These are phyloP conservation scores for Rhabdomys pumilio DNA, from an alignment of 2,797 vertebrate genomes.

Conservation along the genomic window DNA sequence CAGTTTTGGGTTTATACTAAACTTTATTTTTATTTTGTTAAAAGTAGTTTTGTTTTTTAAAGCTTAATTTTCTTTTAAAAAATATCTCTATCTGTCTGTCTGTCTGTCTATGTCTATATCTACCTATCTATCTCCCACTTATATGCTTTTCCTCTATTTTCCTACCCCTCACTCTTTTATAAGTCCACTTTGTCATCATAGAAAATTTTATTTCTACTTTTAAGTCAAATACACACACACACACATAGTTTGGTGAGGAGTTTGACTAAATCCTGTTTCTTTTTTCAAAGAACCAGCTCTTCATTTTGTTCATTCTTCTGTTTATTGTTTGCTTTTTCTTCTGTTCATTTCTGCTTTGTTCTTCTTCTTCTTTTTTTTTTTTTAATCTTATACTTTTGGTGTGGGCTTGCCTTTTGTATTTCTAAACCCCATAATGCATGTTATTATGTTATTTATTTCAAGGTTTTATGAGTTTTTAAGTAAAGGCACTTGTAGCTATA, in stretches of 20 bases:
- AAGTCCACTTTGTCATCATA: background rate
- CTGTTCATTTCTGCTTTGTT: background rate
- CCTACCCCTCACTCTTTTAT: background rate
- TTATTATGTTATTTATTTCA: background rate
- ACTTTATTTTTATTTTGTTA: background rate
- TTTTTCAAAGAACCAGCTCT: background rate
- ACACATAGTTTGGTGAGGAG: background rate
- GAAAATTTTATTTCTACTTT: background rate
- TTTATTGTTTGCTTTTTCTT: background rate
- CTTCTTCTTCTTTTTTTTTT: background rate
- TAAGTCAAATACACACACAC: background rate
- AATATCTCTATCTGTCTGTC: background rate
- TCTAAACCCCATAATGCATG: too few species aligned
- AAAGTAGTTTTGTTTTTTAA: background rate
- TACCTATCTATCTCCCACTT: background rate
- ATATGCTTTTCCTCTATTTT: background rate
- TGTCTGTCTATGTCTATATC: background rate
- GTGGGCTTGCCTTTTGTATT: background rate
- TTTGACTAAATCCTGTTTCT: background rate
- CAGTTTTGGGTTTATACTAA: background rate
- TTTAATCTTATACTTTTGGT: background rate
- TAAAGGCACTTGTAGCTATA: background rate
- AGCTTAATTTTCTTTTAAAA: background rate
- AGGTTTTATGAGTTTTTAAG: too few species aligned
- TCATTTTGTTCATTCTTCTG: background rate